These are phyloP conservation scores for Labia minor DNA, from an alignment of 2,888 invertebrate genomes.

Conservation along the genomic window DNA sequence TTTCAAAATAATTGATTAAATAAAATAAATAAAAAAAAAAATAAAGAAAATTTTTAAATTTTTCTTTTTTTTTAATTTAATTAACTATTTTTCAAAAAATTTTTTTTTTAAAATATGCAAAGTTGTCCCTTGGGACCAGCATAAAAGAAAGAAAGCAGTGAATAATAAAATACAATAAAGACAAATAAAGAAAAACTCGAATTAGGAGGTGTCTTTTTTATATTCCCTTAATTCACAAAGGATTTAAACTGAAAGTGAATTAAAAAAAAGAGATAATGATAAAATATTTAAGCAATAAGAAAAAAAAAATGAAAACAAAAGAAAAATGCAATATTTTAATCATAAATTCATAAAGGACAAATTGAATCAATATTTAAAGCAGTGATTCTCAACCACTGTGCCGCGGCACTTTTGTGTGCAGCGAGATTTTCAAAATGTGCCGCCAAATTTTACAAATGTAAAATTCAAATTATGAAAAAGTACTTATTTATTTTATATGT, in stretches of 20 bases:
- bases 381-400: too few relatives aligned
- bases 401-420: too few relatives aligned
- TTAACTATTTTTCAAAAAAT: not conserved
- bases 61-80: not conserved
- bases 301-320: too few relatives aligned
- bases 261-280: not conserved
- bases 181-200: conserved; percentile 7
- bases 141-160: not conserved
- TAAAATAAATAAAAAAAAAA: not conserved
- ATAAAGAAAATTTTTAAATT: not conserved
- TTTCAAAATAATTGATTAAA: not conserved
- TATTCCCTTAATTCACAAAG: not conserved
- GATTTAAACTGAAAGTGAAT: not conserved
- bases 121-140: not conserved
- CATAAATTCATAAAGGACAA: too few relatives aligned
- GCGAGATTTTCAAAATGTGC: too few relatives aligned
- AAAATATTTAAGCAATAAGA: not conserved
- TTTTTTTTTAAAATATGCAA: not conserved
- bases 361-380: too few relatives aligned
- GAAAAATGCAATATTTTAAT: too few relatives aligned
- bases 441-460: too few relatives aligned
- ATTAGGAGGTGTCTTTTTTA: not conserved
- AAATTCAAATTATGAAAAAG: too few relatives aligned
- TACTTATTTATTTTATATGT: too few relatives aligned
- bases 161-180: conserved; percentile 3